These are phyloP conservation scores for Parambassis ranga DNA, from an alignment of 2,797 vertebrate genomes.

Conservation along the genomic window DNA sequence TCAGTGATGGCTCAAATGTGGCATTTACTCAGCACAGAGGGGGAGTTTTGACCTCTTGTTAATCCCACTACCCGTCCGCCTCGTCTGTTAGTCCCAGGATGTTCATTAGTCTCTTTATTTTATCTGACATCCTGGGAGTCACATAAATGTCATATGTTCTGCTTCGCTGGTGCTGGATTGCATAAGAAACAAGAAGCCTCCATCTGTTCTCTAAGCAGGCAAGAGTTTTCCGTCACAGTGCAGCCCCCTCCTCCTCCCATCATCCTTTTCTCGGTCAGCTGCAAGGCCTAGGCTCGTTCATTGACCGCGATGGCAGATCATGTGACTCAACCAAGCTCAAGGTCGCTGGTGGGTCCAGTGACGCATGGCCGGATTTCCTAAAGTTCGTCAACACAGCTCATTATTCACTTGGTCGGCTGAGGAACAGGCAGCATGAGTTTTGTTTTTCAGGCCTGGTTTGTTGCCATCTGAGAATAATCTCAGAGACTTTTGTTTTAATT, in stretches of 20 bases:
- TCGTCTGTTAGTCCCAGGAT: slow-evolving; percentile 8
- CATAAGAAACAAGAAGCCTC: slow-evolving; percentile 52
- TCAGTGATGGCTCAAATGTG: neutral
- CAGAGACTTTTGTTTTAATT: too few species aligned
- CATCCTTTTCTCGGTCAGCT: neutral
- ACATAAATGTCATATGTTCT: slow-evolving; percentile 37
- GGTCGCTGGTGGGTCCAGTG: too few species aligned
- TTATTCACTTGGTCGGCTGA: neutral
- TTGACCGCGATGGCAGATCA: neutral
- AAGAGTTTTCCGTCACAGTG: slow-evolving; percentile 30
- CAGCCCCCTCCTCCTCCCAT: slow-evolving; percentile 7
- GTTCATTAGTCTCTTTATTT: slow-evolving; percentile 38
- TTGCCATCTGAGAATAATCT: neutral
- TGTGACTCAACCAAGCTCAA: slow-evolving; percentile 6
- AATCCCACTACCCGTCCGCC: slow-evolving; percentile 3
- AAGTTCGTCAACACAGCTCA: neutral
- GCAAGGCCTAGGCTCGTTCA: neutral
- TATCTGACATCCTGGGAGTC: slow-evolving; percentile 28
- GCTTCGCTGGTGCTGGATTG: slow-evolving; percentile 37
- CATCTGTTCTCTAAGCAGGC: slow-evolving; percentile 57
- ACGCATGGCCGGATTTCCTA: too few species aligned
- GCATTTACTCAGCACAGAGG: neutral
- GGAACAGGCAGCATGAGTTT: neutral
- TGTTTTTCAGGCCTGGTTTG: neutral
- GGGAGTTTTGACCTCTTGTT: neutral